Base-by-base conservation (phyloP, 2,797 vertebrate species). In the Rhinoraja longicauda region DNA sequence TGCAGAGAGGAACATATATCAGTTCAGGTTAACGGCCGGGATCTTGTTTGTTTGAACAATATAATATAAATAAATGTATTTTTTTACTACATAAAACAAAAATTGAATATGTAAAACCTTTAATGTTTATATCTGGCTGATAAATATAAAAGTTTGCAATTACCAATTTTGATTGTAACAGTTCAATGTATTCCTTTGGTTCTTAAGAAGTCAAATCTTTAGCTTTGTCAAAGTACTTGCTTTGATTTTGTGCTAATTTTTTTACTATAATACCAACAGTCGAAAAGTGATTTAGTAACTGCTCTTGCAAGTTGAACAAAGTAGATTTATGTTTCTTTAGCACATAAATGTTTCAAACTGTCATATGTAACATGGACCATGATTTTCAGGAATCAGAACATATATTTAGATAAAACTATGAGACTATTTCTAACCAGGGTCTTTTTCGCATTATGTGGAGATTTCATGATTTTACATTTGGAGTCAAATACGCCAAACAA, bases 101-200 rank as follows among this genome's bases (percentile, higher is more conserved):
- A 32, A 76, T 29, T 0, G 77, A 15, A 77, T 77, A 29, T 77
- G n/a, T 32, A 77, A 12, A 77, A 32, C n/a, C 10, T n/a, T n/a
- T 29, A 76, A n/a, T n/a, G 75, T 76, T 76, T 76, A 76, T 76
- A 76, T 76, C 75, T 76, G n/a, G 75, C n/a, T 76, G 29, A n/a
- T 76, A 76, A 76, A 29, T 76, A 29, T 76, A 29, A 76, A 76
- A 10, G 29, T n/a, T n/a, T 76, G 75, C 29, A 81, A 81, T 45
- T 24, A 81, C 15, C 79, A 57, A 76, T 32, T 17, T 7, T 29
- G 73, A 77, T n/a, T 7, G 12, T 32, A 32, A 77, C 12, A n/a
- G 75, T 77, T 67, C 64, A 17, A 67, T 77, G 75, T 32, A 77
- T 10, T 32, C n/a, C n/a, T 77, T n/a, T 77, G 73, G 73, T 76